Evolutionary conservation across 2,888 invertebrate genomes (phyloP).

Genomic region (Petrophora chlorosata): DNA sequence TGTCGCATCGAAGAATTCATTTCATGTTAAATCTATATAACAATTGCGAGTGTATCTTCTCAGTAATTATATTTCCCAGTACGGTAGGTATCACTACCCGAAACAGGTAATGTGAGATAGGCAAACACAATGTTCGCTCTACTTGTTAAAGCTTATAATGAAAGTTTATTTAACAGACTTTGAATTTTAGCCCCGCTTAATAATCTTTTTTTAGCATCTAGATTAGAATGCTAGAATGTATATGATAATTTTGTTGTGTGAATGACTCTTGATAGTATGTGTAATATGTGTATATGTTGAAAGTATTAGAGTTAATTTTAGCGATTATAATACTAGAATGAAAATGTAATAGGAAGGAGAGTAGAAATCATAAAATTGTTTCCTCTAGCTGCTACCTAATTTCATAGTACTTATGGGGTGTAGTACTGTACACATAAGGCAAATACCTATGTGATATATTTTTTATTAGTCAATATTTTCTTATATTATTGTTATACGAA

Average conservation of each 20-base stretch:
- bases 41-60: slow-evolving; percentile 33
- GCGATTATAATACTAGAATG: too few relatives aligned
- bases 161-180: too few relatives aligned
- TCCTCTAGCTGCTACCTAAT: slow-evolving; percentile 11
- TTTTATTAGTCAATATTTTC: slow-evolving; percentile 52
- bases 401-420: slow-evolving; percentile 9
- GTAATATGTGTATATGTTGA: too few relatives aligned
- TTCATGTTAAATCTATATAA: slow-evolving; percentile 45
- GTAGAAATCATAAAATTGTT: too few relatives aligned
- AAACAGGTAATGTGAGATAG: too few relatives aligned
- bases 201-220: too few relatives aligned
- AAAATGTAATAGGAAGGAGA: too few relatives aligned
- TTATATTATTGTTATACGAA: slow-evolving; percentile 50
- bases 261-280: too few relatives aligned
- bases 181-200: too few relatives aligned
- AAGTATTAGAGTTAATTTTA: too few relatives aligned
- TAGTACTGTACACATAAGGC: slow-evolving; percentile 13
- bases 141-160: background rate
- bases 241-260: too few relatives aligned
- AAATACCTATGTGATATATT: slow-evolving; percentile 28
- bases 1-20: slow-evolving; percentile 51
- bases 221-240: too few relatives aligned
- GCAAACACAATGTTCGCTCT: background rate
- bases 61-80: slow-evolving; percentile 17
- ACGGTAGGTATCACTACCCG: background rate